These are phyloP conservation scores for Brachyptera putata DNA, from an alignment of 2,888 invertebrate species.

Conservation along the genomic window DNA sequence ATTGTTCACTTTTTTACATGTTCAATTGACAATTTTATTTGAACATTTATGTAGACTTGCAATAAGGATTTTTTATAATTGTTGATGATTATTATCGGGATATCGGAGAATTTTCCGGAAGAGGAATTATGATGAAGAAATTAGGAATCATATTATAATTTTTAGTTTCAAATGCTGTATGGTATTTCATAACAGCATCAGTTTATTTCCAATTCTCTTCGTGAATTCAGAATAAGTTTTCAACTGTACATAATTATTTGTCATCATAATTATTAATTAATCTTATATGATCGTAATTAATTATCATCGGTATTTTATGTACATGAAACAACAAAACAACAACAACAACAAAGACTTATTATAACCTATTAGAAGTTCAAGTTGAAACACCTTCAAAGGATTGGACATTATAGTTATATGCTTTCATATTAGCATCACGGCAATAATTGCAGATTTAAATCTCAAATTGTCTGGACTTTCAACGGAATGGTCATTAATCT, in stretches of 20 bases:
- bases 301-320: conserved; percentile 29
- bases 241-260: conserved; percentile 31
- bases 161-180: conserved; percentile 25
- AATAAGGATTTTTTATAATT: no score
- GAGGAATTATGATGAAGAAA: no score
- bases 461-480: no score
- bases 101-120: no score
- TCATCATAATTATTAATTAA: conserved; percentile 28
- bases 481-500: no score
- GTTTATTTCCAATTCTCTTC: conserved; percentile 26
- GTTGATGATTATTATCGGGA: no score
- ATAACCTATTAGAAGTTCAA: conserved; percentile 23
- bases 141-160: background rate
- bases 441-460: no score
- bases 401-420: no score
- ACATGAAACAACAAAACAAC: conserved; percentile 35
- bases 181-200: conserved; percentile 20
- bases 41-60: no score
- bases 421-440: no score
- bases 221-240: conserved; percentile 24
- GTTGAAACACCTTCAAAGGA: background rate
- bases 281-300: conserved; percentile 10
- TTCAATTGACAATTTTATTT: no score
- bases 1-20: no score
- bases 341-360: conserved; percentile 26